Conservation (phyloP, 2,888 invertebrate species). For the Drosophila villosipedis region DNA sequence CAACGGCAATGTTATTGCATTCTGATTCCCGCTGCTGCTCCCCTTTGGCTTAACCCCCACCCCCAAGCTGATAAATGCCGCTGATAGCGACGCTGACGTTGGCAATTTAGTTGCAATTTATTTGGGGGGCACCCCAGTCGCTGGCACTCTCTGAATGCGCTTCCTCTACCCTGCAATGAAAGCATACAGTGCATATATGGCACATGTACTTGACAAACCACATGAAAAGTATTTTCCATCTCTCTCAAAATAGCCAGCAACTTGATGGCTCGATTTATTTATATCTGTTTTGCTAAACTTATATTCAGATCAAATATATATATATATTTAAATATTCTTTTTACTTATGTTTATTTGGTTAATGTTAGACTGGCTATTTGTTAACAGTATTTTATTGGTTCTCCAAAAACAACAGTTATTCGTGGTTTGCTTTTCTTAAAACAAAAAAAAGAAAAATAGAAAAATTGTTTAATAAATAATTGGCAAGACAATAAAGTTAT, state of each 20-base stretch:
- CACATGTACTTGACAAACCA: neutral
- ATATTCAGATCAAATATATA: neutral
- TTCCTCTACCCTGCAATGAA: conserved; percentile 22
- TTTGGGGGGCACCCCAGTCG: conserved; percentile 60
- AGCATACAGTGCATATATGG: neutral
- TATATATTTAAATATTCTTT: neutral
- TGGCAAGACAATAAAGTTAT: conserved; percentile 2
- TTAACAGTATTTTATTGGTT: neutral
- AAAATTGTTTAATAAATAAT: neutral
- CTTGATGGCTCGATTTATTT: neutral
- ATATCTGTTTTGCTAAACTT: neutral
- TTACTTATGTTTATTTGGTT: neutral
- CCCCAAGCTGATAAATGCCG: conserved; percentile 72
- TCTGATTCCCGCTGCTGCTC: conserved; percentile 7
- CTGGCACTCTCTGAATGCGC: conserved; percentile 31
- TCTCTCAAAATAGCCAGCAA: neutral
- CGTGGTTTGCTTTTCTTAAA: too few relatives aligned
- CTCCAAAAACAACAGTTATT: neutral
- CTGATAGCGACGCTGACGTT: conserved; percentile 79
- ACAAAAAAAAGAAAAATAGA: neutral
- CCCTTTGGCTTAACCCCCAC: conserved; percentile 10
- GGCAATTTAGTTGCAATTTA: conserved; percentile 80
- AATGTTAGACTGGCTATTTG: neutral
- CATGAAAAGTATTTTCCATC: neutral
- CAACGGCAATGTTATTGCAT: conserved; percentile 38